Conservation (phyloP, 1,140 invertebrate genomes). For the Euura saliciscinereae region DNA sequence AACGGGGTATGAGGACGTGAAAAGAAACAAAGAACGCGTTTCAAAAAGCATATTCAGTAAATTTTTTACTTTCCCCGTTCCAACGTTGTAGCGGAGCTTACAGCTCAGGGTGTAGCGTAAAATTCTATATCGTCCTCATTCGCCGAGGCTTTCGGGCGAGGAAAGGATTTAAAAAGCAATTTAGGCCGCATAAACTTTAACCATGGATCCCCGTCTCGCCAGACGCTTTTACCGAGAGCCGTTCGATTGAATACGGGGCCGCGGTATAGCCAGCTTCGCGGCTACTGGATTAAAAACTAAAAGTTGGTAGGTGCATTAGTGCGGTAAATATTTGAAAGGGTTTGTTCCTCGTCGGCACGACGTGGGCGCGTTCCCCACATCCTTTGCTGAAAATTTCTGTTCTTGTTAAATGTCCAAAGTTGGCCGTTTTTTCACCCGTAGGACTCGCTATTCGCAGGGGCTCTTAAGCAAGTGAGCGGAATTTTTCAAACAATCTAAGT, state of each 20-base stretch:
- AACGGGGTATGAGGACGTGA: not conserved
- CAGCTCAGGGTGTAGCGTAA: not conserved
- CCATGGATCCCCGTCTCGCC: slow-evolving; percentile 3
- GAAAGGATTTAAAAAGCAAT: slow-evolving; percentile 5
- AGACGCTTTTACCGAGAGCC: not conserved
- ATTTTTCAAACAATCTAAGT: slow-evolving; percentile 44
- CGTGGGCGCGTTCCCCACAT: not conserved
- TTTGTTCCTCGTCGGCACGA: not conserved
- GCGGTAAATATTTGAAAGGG: slow-evolving; percentile 13
- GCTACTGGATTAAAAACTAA: slow-evolving; percentile 12
- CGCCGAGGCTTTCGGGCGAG: slow-evolving; percentile 1
- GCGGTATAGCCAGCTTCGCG: not conserved
- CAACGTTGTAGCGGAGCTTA: not conserved
- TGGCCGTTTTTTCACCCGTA: not conserved
- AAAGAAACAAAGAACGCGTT: slow-evolving; percentile 1
- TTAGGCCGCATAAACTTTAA: slow-evolving; percentile 2
- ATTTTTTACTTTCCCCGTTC: not conserved
- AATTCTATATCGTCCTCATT: slow-evolving; percentile 1
- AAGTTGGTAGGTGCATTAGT: slow-evolving; percentile 11
- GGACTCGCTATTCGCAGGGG: not conserved
- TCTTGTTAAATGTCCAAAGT: not conserved
- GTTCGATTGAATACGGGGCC: not conserved
- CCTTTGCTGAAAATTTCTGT: not conserved
- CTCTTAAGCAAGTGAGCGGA: not conserved
- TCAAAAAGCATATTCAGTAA: not conserved